These are phyloP conservation scores for Oegoconia quadripuncta DNA, from an alignment of 2,888 invertebrate genomes.

Conservation along the genomic window DNA sequence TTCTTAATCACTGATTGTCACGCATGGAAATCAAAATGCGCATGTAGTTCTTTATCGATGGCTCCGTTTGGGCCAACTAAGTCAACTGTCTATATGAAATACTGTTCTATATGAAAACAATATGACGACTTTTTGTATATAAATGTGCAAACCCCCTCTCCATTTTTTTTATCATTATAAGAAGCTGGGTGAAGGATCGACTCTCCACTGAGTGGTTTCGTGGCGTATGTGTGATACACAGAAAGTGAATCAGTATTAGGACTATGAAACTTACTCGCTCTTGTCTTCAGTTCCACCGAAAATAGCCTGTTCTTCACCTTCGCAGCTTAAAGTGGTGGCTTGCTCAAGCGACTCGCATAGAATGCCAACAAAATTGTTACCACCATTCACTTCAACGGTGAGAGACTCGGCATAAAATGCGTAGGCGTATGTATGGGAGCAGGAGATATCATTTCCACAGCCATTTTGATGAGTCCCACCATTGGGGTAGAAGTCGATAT, in stretches of 20 bases:
- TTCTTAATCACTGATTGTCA: too few relatives aligned
- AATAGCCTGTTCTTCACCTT: conserved; percentile 36
- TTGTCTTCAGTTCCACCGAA: conserved; percentile 55
- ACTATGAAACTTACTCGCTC: conserved; percentile 35
- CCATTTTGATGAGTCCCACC: conserved; percentile 54
- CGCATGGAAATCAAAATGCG: too few relatives aligned
- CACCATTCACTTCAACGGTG: conserved; percentile 26
- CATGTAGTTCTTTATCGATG: too few relatives aligned
- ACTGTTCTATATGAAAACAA: too few relatives aligned
- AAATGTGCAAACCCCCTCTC: too few relatives aligned
- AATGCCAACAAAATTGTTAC: conserved; percentile 50
- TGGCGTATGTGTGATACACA: background rate
- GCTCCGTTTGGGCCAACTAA: too few relatives aligned
- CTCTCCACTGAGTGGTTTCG: too few relatives aligned
- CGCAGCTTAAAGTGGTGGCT: conserved; percentile 40
- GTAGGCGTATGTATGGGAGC: conserved; percentile 50
- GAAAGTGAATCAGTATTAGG: background rate
- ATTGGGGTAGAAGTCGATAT: conserved; percentile 65
- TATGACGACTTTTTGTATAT: too few relatives aligned
- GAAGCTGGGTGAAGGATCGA: background rate
- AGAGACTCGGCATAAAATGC: conserved; percentile 62
- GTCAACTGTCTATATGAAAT: too few relatives aligned
- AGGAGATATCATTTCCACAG: conserved; percentile 40
- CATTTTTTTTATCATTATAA: too few relatives aligned
- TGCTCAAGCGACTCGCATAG: conserved; percentile 45